Percentiles rank a stretch among this genome's conserved stretches.
Evolutionary conservation across 2,113 vertebrate species (phyloP).

Genomic region (Cettia cetti): DNA sequence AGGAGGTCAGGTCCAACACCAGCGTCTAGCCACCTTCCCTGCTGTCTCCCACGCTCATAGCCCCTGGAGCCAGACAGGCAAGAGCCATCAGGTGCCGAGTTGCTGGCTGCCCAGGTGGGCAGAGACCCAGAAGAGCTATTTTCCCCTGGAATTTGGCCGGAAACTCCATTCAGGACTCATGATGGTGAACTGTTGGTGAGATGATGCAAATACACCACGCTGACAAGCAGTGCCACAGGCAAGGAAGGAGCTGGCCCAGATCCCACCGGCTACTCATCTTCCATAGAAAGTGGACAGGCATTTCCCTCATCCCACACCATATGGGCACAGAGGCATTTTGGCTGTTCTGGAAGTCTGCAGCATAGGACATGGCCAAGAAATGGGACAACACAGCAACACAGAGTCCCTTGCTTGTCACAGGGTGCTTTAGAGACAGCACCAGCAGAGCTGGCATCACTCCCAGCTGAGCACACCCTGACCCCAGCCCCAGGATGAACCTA

Average conservation of each 20-base stretch:
- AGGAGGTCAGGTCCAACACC: slow-evolving; percentile 23
- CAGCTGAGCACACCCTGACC: not conserved
- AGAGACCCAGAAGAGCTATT: not conserved
- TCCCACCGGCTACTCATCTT: not conserved
- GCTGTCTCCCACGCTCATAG: accelerated
- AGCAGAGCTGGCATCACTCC: not conserved
- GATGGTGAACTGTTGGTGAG: not conserved
- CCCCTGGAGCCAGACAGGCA: not conserved
- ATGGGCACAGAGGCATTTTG: accelerated
- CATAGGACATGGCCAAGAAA: not conserved
- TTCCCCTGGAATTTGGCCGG: not conserved
- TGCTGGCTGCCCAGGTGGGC: not conserved
- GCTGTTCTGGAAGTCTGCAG: not conserved
- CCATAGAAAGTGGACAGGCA: not conserved
- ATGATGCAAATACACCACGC: not conserved
- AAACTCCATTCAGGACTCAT: not conserved
- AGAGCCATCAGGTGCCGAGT: not conserved
- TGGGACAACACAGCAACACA: not conserved
- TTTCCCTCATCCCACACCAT: accelerated
- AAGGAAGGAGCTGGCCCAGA: not conserved
- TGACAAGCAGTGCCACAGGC: not conserved
- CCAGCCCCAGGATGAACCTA: not conserved
- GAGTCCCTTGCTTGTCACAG: accelerated
- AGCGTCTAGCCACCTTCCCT: not conserved
- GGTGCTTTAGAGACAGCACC: not conserved